phyloP scores from a whole-genome alignment of 2,113 vertebrate species.

The Phaethon lepturus region DNA sequence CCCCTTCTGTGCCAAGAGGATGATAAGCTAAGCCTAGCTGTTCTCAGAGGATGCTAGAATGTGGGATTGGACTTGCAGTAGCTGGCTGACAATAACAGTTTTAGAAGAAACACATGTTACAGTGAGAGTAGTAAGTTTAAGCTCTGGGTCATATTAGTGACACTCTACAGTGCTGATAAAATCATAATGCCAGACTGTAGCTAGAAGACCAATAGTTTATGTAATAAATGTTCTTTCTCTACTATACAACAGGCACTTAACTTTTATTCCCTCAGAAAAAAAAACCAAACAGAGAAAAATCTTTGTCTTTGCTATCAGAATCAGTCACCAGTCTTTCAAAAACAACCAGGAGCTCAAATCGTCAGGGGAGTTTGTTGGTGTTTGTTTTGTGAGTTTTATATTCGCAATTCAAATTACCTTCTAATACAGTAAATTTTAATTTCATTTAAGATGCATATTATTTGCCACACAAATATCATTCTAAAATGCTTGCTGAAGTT shows the following conservation, averaged over 20 bases:
- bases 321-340: not conserved
- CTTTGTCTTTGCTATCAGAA: not conserved
- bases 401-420: not conserved
- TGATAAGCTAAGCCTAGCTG: slow-evolving; percentile 51
- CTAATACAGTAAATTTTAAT: not conserved
- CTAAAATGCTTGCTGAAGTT: not conserved
- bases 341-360: not conserved
- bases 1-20: not conserved
- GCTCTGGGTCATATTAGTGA: slow-evolving; percentile 37
- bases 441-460: not conserved
- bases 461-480: not conserved
- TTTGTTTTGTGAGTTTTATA: not conserved
- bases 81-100: not conserved
- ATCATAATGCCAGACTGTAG: not conserved
- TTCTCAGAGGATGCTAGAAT: slow-evolving; percentile 31
- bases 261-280: not conserved
- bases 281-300: not conserved
- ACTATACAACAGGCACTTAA: not conserved
- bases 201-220: not conserved
- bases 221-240: not conserved
- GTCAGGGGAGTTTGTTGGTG: not conserved
- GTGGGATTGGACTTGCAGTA: slow-evolving; percentile 17
- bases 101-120: slow-evolving; percentile 46
- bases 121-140: slow-evolving; percentile 51
- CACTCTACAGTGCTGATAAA: slow-evolving; percentile 25